phyloP scores from a whole-genome alignment of 1,140 invertebrate species.

The Drosophila obscura region DNA sequence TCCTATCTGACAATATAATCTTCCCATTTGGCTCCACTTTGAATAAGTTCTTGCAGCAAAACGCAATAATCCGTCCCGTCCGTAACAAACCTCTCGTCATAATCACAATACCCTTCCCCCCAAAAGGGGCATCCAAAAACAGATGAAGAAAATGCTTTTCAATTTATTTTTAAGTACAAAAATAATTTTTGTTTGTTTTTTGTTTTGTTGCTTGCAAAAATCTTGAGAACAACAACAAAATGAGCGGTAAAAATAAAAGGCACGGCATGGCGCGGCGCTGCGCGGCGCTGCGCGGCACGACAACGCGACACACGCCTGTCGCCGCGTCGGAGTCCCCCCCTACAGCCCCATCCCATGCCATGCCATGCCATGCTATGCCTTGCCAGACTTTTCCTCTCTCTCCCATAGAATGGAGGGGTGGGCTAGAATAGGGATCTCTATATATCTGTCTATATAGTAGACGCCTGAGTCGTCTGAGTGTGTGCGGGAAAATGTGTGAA shows the following conservation, averaged over 20 bases:
- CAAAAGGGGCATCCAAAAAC: constrained; percentile 26
- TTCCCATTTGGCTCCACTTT: too few relatives aligned
- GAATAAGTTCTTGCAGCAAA: background rate
- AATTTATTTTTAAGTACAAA: constrained; percentile 83
- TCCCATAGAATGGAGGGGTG: background rate
- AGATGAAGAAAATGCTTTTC: constrained; percentile 80
- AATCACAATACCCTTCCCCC: background rate
- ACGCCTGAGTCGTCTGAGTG: constrained; percentile 30
- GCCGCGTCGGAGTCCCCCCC: constrained; percentile 37
- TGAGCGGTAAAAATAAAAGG: constrained; percentile 55
- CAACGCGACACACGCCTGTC: constrained; percentile 29
- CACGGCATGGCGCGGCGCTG: background rate
- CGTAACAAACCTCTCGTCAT: background rate
- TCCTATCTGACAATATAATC: too few relatives aligned
- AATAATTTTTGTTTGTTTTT: constrained; percentile 65
- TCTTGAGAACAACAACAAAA: constrained; percentile 24
- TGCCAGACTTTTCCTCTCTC: background rate
- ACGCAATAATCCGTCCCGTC: too few relatives aligned
- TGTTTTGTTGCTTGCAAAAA: constrained; percentile 6
- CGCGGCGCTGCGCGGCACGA: background rate
- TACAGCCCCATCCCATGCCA: constrained; percentile 22
- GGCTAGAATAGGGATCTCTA: constrained; percentile 27
- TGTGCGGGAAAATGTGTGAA: constrained; percentile 61
- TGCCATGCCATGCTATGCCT: constrained; percentile 1
- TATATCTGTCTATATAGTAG: constrained; percentile 51